A percentile compares a stretch with the other conserved stretches of the same genome.
Conservation (phyloP, 2,113 vertebrate genomes). For the Platysteira castanea region DNA sequence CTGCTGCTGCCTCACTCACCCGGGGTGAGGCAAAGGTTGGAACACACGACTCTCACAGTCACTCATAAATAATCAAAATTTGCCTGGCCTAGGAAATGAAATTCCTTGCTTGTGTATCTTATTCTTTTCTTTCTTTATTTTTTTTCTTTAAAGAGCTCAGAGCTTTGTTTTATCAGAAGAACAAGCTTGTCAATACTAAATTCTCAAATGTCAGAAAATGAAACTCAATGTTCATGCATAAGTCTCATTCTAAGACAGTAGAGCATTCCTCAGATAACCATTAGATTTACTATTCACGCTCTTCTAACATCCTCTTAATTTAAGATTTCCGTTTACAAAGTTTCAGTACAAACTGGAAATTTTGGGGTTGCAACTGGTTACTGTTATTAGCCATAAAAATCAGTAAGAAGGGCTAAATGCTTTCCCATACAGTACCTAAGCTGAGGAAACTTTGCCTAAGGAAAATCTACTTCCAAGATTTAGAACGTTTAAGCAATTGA, state of each 20-base stretch:
- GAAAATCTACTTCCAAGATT: neutral
- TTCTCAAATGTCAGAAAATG: neutral
- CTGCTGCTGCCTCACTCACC: neutral
- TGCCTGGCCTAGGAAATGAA: neutral
- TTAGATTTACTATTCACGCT: neutral
- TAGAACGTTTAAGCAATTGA: accelerated
- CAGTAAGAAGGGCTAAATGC: neutral
- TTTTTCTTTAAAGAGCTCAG: neutral
- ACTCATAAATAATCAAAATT: neutral
- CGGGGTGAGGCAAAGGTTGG: neutral
- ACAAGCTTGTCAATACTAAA: neutral
- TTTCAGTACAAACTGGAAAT: neutral
- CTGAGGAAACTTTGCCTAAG: neutral
- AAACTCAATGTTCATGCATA: neutral
- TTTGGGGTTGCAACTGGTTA: neutral
- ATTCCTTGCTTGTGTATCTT: neutral
- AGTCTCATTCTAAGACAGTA: neutral
- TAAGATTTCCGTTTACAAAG: neutral
- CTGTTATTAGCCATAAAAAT: neutral
- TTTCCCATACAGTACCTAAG: neutral
- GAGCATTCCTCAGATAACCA: neutral
- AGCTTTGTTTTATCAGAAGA: neutral
- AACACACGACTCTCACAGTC: neutral
- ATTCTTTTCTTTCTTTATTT: neutral
- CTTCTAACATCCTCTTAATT: neutral